phyloP scores from a whole-genome alignment of 1,140 invertebrate genomes.

The Pentalonia nigronervosa region DNA sequence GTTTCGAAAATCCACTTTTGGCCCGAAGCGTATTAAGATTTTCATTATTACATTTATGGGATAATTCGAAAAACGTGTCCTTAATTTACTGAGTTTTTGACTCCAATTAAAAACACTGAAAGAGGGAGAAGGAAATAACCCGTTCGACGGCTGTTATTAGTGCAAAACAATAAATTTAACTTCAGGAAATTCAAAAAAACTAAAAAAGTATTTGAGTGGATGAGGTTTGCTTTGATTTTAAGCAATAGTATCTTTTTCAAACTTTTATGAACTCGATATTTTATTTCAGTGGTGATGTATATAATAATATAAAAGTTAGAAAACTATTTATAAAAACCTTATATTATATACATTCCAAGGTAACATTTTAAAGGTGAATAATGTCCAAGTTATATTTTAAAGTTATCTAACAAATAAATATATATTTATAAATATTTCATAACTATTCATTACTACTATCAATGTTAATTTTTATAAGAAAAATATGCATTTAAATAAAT shows the following conservation, averaged over 20 bases:
- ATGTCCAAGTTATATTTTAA: background rate
- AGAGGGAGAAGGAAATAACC: background rate
- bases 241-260: background rate
- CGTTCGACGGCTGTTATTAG: background rate
- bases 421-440: background rate
- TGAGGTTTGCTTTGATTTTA: background rate
- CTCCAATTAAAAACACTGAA: slow-evolving; percentile 6
- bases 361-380: background rate
- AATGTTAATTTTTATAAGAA: background rate
- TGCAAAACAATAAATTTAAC: background rate
- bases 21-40: slow-evolving; percentile 22
- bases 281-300: background rate
- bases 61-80: slow-evolving; percentile 37
- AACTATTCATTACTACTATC: background rate
- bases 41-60: slow-evolving; percentile 44
- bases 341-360: background rate
- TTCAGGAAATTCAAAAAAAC: background rate
- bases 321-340: background rate
- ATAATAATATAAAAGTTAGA: background rate
- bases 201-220: background rate
- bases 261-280: background rate
- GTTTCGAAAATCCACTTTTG: slow-evolving; percentile 37
- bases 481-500: too few relatives aligned
- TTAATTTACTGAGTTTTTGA: slow-evolving; percentile 43
- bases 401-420: background rate